Percentiles rank a stretch among this genome's conserved stretches.
Conservation (phyloP, 1,140 invertebrate species). For the Drosophila sproati region DNA sequence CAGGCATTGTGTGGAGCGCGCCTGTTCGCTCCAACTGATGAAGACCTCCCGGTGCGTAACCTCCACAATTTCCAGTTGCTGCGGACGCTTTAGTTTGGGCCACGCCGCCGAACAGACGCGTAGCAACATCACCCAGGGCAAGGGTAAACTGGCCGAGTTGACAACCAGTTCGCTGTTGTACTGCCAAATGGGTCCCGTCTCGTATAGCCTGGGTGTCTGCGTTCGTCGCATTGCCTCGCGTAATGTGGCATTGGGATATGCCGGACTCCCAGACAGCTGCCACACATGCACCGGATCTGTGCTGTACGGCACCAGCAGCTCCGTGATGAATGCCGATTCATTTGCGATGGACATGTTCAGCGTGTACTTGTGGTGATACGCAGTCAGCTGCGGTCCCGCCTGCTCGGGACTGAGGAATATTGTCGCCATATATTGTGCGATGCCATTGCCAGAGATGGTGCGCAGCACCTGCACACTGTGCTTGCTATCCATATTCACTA, state of each 20-base stretch:
- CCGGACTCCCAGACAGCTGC: constrained; percentile 56
- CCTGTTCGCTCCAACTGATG: constrained; percentile 72
- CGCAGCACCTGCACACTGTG: constrained; percentile 67
- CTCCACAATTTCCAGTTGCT: constrained; percentile 57
- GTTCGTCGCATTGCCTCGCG: constrained; percentile 63
- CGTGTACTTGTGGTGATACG: constrained; percentile 67
- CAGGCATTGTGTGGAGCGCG: constrained; percentile 66
- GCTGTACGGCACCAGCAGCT: constrained; percentile 77
- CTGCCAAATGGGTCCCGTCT: constrained; percentile 71
- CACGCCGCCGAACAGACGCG: constrained; percentile 72
- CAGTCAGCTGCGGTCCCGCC: constrained; percentile 58
- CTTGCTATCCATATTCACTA: constrained; percentile 69
- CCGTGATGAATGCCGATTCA: constrained; percentile 78
- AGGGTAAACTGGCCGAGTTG: constrained; percentile 64
- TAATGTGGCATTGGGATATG: constrained; percentile 72
- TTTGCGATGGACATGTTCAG: constrained; percentile 76
- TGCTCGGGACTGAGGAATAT: constrained; percentile 72
- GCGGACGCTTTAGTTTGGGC: constrained; percentile 55
- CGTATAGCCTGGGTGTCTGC: constrained; percentile 63
- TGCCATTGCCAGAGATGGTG: constrained; percentile 58
- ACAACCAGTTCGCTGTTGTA: constrained; percentile 73
- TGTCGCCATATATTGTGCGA: constrained; percentile 67
- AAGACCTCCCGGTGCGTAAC: constrained; percentile 73
- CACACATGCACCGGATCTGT: constrained; percentile 78
- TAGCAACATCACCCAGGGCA: constrained; percentile 73